Base-by-base conservation (phyloP, 2,797 vertebrate species). In the Corythornis leucogaster region DNA sequence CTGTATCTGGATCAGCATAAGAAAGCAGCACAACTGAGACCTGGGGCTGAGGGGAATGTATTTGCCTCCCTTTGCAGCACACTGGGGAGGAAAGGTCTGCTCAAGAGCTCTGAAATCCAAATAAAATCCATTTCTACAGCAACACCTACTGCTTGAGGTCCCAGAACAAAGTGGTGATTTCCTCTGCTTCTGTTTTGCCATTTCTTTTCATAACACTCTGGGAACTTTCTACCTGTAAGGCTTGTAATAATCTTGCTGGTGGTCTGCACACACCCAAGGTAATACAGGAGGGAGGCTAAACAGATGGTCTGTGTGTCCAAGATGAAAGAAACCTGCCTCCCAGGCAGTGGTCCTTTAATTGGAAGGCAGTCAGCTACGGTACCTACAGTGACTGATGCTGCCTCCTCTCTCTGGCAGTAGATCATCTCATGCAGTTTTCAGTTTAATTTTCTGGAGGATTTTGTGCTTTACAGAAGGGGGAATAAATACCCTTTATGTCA, bases 321-420 rank as follows among this genome's bases (percentile, higher is more conserved):
- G 48, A 57, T 53, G 86, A 80, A 92, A 86, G 35, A 40, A 68
- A 71, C 45, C n/a, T 58, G 33, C 63, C 62, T 87, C 31, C 35
- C 75, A 78, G 85, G 79, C 67, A 94, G 90, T 17, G 50, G 71
- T 80, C 84, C 68, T 90, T 71, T 81, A 92, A 73, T 58, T 91
- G 26, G 67, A 93, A 93, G 51, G 25, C 83, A 90, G 91, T 86
- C 91, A 95, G 78, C 67, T 95, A 31, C 35, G 30, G 66, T 85
- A 93, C 54, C 81, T 87, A 43, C 51, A 79, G 35, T 66, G 89
- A 76, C 68, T 69, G 91, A 90, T 63, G 53, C 19, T 85, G 55
- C 64, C 53, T 88, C 94, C 61, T 89, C 54, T 85, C 80, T 69
- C 61, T 69, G 48, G 51, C 42, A 67, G 59, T 20, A 69, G 76